Evolutionary conservation across 2,797 vertebrate genomes (phyloP).

Genomic region (Arnoldichthys spilopterus): DNA sequence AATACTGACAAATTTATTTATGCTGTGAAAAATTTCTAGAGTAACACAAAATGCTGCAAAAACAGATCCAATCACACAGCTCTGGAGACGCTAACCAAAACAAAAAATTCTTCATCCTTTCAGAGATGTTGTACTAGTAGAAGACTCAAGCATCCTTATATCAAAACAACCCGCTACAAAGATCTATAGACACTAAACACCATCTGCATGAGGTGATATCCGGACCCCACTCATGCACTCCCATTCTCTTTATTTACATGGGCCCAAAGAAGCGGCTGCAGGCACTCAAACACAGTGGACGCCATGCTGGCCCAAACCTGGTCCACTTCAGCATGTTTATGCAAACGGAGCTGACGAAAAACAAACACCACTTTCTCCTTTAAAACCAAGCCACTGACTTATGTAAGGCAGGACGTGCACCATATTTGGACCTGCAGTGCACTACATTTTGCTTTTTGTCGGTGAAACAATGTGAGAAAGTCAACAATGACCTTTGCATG

Average conservation of each 20-base stretch:
- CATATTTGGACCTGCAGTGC: neutral
- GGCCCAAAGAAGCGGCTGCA: constrained; percentile 44
- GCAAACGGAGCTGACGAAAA: constrained; percentile 27
- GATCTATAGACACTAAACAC: constrained; percentile 30
- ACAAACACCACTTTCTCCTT: constrained; percentile 44
- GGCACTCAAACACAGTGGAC: constrained; percentile 43
- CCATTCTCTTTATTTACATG: constrained; percentile 52
- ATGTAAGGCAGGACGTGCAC: neutral
- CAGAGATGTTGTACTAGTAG: neutral
- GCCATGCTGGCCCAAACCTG: neutral
- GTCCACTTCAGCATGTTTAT: constrained; percentile 50
- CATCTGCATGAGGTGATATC: constrained; percentile 42
- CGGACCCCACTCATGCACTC: constrained; percentile 37
- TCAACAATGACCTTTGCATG: neutral
- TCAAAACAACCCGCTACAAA: constrained; percentile 26
- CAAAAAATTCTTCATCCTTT: neutral
- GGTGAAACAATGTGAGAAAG: neutral
- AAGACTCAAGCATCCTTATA: neutral
- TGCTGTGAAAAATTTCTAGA: neutral
- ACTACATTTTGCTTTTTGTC: constrained; percentile 14
- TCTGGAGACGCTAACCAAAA: constrained; percentile 8
- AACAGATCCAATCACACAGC: neutral
- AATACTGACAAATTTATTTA: neutral
- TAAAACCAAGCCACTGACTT: constrained; percentile 13
- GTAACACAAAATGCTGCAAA: neutral